Base-by-base conservation (phyloP, 23 tunicate genomes). In the Styela clava region DNA sequence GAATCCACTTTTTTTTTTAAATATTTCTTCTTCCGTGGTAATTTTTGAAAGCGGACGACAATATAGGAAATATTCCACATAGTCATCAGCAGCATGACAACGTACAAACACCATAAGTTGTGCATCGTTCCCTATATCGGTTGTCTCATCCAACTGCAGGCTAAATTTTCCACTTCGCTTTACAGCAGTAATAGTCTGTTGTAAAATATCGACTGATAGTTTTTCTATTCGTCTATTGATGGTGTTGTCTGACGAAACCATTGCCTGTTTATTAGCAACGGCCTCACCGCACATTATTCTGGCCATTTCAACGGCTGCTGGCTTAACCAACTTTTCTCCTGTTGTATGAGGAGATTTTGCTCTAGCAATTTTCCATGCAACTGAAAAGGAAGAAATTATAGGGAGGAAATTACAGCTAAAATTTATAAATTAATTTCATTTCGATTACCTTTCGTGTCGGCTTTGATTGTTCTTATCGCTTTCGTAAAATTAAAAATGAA, bases 231-330 rank as follows among this genome's bases (percentile, higher is more conserved):
- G 64, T 21, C 64, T 19, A 19, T 19, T 61, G 20, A 61, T 61
- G 64, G 64, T 61, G 64, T 61, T 61, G 64, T 61, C 21, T 21
- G 64, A 81, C 24, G 85, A 27, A 81, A 81, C 83, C 79, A 69
- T 68, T 56, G 63, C 63, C 63, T 18, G 63, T 56, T 56, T 56
- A 56, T 56, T 56, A 56, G 63, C 63, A 56, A 56, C 63, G 63
- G 63, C 63, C 63, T 56, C 63, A 20, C 63, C 63, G 63, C 63
- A 56, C 79, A 81, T 81, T 69, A 81, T 81, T 31, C 79, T 81
- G 85, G 78, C 31, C 78, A 69, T 81, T 81, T 69, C 85, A 9
- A 81, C 85, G 27, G n/a, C n/a, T n/a, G n/a, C n/a, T n/a, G n/a
- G n/a, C n/a, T n/a, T n/a, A n/a, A n/a, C n/a, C n/a, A n/a, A n/a